Conservation (phyloP, 1,140 invertebrate species). For the Liolophura sinensis region DNA sequence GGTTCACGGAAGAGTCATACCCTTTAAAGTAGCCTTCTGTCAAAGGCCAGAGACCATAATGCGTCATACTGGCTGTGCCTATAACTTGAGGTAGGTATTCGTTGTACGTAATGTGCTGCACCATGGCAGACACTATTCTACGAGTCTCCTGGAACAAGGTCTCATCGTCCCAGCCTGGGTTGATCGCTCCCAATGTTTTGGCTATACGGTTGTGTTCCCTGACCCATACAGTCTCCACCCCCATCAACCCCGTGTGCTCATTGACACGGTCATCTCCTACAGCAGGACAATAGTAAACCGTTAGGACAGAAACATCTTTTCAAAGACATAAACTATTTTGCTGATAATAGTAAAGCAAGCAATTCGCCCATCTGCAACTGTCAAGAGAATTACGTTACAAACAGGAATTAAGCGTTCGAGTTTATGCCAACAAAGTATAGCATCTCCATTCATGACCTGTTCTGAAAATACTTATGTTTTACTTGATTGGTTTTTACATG, state of each 20-base stretch:
- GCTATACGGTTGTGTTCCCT: conserved; percentile 95
- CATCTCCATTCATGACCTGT: too few species aligned
- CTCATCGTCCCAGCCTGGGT: conserved; percentile 92
- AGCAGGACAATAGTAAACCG: too few species aligned
- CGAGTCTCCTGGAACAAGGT: conserved; percentile 79
- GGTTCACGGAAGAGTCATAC: conserved; percentile 78
- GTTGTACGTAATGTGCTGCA: conserved; percentile 94
- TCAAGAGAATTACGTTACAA: too few species aligned
- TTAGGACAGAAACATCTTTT: too few species aligned
- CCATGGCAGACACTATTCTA: conserved; percentile 90
- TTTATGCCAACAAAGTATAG: too few species aligned
- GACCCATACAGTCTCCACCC: conserved; percentile 97
- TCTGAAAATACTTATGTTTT: too few species aligned
- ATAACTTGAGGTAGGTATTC: conserved; percentile 88
- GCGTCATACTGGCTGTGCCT: conserved; percentile 67
- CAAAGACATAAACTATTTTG: too few species aligned
- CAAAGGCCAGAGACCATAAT: neutral
- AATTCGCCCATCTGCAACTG: too few species aligned
- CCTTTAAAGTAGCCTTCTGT: conserved; percentile 64
- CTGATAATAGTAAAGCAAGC: too few species aligned
- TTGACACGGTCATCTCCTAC: conserved; percentile 72
- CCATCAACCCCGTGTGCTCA: conserved; percentile 67
- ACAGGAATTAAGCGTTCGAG: too few species aligned
- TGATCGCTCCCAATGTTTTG: conserved; percentile 71
- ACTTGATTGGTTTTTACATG: too few species aligned